Conservation (phyloP, 2,113 vertebrate species). For the Neodon shergylaensis region DNA sequence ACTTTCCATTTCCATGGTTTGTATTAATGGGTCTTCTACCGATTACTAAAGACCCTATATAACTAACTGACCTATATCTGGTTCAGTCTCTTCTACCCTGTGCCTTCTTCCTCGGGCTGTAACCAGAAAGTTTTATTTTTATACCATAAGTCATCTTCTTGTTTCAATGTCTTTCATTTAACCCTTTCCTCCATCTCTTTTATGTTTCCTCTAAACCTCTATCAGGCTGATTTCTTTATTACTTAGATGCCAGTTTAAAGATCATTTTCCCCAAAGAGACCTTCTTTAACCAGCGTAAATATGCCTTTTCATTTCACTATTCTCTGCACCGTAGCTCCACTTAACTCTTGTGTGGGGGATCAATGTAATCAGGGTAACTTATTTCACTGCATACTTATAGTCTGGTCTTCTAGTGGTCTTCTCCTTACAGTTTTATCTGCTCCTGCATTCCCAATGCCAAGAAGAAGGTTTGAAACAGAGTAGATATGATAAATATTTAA, state of each 20-base stretch:
- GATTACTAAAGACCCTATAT: neutral
- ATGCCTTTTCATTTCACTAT: neutral
- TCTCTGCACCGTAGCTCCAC: neutral
- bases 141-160: neutral
- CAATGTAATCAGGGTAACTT: neutral
- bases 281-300: neutral
- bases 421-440: neutral
- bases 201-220: neutral
- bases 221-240: neutral
- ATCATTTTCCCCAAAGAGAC: neutral
- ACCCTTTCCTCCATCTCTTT: neutral
- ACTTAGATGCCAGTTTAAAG: neutral
- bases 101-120: neutral
- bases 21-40: neutral
- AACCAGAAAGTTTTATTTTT: neutral
- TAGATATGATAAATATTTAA: constrained; percentile 8
- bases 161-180: neutral
- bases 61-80: neutral
- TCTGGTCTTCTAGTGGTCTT: neutral
- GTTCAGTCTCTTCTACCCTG: neutral
- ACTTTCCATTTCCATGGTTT: neutral
- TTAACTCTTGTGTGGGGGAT: neutral
- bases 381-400: neutral
- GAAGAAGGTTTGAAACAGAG: neutral
- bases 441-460: neutral